Evolutionary conservation across 2,797 vertebrate species (phyloP), one percentile per base, ranked within the genome.

Genomic region (Enteromius anoplus): DNA sequence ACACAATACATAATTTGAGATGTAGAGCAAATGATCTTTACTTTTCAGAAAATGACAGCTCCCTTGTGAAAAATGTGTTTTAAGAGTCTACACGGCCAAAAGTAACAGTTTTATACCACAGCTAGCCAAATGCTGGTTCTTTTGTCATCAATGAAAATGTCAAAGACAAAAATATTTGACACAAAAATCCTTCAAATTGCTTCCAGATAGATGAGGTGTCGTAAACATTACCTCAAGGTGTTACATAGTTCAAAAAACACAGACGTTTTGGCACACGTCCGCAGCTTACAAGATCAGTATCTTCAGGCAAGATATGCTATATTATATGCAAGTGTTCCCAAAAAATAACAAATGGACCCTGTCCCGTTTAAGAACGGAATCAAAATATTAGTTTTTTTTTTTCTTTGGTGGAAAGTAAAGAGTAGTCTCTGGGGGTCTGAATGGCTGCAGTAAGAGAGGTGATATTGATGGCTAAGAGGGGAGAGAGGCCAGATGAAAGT

Each of bases 401-500:
- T 75, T 72, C 75, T 69, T 84, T 78, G 14, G 37, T 62, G 53
- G 65, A 69, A 80, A 81, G 81, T 86, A 85, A 85, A 85, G 84
- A 72, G 42, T 58, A 82, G 68, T 84, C 86, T 86, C 79, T 32
- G 34, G 69, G 60, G 86, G 87, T 85, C 85, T 84, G 91, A 91
- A 84, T 86, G 88, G 88, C 69, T 86, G 89, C 88, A 90, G 87
- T 84, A 84, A 71, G 66, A 85, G 85, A 91, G 89, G 83, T 90
- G 91, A 93, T 93, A 93, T 93, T 93, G 93, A 95, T 93, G 94
- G 92, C 92, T 92, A 90, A 93, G 92, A 92, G 92, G 91, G 89
- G 88, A 90, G 90, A 91, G 90, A 93, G 91, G 90, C 85, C 87
- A 93, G 94, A 95, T 94, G 93, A 95, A 95, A 95, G 94, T 83